These are phyloP conservation scores for Nothoprocta perdicaria DNA, from an alignment of 2,113 vertebrate species.

Conservation along the genomic window DNA sequence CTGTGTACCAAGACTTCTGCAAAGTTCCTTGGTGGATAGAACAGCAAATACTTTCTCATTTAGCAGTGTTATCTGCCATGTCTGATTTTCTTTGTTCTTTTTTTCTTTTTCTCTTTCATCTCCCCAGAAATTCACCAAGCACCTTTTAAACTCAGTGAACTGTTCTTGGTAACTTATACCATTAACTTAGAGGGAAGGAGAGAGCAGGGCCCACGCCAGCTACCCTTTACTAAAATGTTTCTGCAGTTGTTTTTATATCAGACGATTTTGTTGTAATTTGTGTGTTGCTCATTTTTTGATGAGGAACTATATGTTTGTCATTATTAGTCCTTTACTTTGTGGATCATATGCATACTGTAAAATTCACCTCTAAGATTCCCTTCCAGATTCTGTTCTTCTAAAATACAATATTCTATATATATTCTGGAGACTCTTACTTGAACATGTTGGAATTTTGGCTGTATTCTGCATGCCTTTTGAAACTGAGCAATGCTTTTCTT, in stretches of 20 bases:
- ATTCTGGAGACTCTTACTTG: neutral
- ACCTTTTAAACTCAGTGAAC: neutral
- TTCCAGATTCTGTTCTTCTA: neutral
- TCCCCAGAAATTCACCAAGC: neutral
- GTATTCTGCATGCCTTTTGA: neutral
- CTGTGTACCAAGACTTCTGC: neutral
- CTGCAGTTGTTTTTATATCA: neutral
- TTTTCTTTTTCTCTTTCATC: neutral
- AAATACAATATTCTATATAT: neutral
- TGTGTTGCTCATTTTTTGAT: neutral
- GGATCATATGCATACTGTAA: neutral
- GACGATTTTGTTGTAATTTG: accelerated
- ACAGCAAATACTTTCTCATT: neutral
- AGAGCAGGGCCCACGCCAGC: neutral
- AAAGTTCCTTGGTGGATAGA: neutral
- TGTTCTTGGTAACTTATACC: accelerated
- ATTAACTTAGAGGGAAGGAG: neutral
- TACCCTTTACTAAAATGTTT: neutral
- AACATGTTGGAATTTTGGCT: neutral
- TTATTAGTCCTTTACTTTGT: neutral
- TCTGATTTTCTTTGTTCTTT: neutral
- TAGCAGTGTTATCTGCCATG: neutral
- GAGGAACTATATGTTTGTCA: neutral
- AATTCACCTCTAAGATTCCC: neutral
- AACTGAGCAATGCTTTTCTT: neutral